Conservation (phyloP, 2,113 vertebrate genomes). For the Empidonax traillii region DNA sequence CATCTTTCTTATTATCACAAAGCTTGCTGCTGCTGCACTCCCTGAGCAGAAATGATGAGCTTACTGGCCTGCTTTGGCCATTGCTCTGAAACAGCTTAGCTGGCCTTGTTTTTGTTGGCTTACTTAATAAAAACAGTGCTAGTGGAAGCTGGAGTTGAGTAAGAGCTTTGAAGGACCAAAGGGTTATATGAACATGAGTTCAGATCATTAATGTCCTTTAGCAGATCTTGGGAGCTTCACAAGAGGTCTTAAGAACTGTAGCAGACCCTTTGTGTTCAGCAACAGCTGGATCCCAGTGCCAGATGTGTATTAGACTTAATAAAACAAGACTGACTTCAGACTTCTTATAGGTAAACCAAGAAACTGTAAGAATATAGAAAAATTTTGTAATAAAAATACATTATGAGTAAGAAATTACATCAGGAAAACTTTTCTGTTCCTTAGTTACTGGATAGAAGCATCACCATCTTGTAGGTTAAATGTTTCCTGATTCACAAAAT, state of each 20-base stretch:
- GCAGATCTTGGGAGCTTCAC: neutral
- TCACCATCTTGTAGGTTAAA: neutral
- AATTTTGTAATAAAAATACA: neutral
- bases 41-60: neutral
- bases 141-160: neutral
- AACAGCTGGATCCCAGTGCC: neutral
- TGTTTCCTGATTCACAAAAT: neutral
- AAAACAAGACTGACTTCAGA: neutral
- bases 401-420: neutral
- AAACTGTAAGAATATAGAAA: neutral
- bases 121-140: neutral
- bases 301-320: neutral
- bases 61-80: neutral
- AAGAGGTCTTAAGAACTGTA: neutral
- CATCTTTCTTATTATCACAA: neutral
- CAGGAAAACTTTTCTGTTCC: neutral
- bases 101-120: neutral
- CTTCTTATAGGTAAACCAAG: neutral
- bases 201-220: neutral
- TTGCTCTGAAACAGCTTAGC: neutral
- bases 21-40: neutral
- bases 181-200: neutral
- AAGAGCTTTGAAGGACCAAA: neutral
- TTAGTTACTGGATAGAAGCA: neutral
- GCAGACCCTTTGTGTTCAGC: neutral